Evolutionary conservation across 2,113 vertebrate species (phyloP), one percentile per base, ranked within the genome.

Genomic region (Planiliza haematocheilus): DNA sequence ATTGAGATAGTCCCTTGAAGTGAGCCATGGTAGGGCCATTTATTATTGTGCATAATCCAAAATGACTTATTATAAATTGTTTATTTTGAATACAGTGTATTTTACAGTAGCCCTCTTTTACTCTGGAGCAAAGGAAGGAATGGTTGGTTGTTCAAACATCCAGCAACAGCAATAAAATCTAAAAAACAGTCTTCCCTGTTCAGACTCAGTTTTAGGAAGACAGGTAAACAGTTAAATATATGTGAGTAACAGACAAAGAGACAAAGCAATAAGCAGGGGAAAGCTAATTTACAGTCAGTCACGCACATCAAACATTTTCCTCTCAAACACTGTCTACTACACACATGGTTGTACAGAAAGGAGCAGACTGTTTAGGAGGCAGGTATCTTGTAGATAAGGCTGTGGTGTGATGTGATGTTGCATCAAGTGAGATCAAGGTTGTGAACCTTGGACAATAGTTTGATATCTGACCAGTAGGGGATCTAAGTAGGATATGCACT

Each of bases 311-410:
- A 30, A 30, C 24, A 30, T 30, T 30, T 30, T 30, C 24, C 24
- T 30, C 24, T 30, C 38, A 67, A 24, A 52, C 48, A 69, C 46
- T n/a, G n/a, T n/a, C n/a, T n/a, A n/a, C n/a, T n/a, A n/a, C n/a
- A n/a, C n/a, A n/a, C n/a, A n/a, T n/a, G n/a, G n/a, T n/a, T n/a
- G n/a, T n/a, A n/a, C n/a, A n/a, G n/a, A n/a, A n/a, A n/a, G n/a
- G n/a, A n/a, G n/a, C n/a, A n/a, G n/a, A n/a, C n/a, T n/a, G 38
- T 38, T 16, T 7, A 43, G 30, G 1, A 4, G 17, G 37, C 12
- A 38, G 17, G 21, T 17, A 39, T n/a, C n/a, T n/a, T n/a, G n/a
- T n/a, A 49, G 20, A 52, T 58, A 7, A n/a, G 45, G 41, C 48
- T 61, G n/a, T 17, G 8, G 52, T 18, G 34, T 64, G 51, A n/a